Base-by-base conservation (phyloP, 2,797 vertebrate genomes). In the Tiaroga cobitis region DNA sequence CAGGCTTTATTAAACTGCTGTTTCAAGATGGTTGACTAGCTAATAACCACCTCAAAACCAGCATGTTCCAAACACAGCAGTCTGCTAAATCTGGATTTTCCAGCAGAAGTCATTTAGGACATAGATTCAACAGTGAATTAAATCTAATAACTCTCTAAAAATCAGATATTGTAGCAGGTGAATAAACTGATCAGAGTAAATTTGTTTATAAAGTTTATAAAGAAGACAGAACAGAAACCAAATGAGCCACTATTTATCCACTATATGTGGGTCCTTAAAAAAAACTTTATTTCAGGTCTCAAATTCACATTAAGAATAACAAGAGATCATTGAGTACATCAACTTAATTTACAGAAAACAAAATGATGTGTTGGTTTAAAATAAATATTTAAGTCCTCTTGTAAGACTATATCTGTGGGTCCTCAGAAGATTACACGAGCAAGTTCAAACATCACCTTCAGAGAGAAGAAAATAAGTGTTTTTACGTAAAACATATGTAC, bases 371-470 rank as follows among this genome's bases (percentile, higher is more conserved):
- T 26, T 70, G 82, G 37, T 75, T 75, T 85, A 18, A 72, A 56
- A 70, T 32, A 54, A 63, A 63, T 15, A 6, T 59, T n/a, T 1
- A 32, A 49, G 34, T 81, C n/a, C 29, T 26, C 5, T 46, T 78
- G 29, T 26, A 73, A 29, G 32, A 67, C 72, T 59, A 13, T 26
- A 24, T 77, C 21, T 13, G 67, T 56, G 19, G 59, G 34, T 84
- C 85, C 26, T 51, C 90, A 98, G 93, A 97, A 98, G 93, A 98
- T 91, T 87, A 98, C 96, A 91, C 97, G 96, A 86, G 92, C 95
- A 75, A 99, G 96, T 93, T 99, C 98, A 95, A 99, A 99, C 95
- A 99, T 94, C 83, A 99, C 97, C 98, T 99, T 89, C 26, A 88
- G 56, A 88, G 76, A 51, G 91, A 91, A 91, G 73, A 90, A 67